Evolutionary conservation across 1,140 invertebrate species (phyloP).

Genomic region (Dendroctonus valens): DNA sequence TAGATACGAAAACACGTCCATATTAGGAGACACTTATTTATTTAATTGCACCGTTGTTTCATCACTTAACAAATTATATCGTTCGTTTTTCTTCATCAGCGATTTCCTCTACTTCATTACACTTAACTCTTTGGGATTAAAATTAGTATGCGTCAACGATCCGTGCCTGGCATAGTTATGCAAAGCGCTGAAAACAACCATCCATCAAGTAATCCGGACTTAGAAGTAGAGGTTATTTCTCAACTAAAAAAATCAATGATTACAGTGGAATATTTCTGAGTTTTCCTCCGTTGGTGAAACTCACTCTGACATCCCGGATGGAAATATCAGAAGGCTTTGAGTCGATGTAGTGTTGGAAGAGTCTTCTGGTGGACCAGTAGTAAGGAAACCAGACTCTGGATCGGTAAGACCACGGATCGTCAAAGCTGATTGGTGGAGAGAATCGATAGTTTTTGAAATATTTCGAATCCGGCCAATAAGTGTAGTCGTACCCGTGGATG

Average conservation of each 20-base stretch:
- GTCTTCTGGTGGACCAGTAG: constrained; percentile 36
- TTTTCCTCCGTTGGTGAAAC: not conserved
- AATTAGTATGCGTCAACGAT: constrained; percentile 24
- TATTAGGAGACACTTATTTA: constrained; percentile 12
- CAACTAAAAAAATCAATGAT: constrained; percentile 28
- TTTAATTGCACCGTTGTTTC: constrained; percentile 13
- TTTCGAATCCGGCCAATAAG: constrained; percentile 38
- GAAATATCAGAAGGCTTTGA: constrained; percentile 33
- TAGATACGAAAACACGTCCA: not conserved
- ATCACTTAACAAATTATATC: constrained; percentile 28
- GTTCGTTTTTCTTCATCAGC: constrained; percentile 18
- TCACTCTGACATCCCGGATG: constrained; percentile 34
- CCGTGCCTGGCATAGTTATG: constrained; percentile 9
- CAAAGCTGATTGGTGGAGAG: constrained; percentile 31
- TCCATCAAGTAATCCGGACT: not conserved
- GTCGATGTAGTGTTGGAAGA: constrained; percentile 37
- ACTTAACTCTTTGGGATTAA: constrained; percentile 9
- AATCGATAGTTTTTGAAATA: constrained; percentile 39
- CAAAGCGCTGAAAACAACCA: not conserved
- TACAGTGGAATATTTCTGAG: not conserved
- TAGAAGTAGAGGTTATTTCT: constrained; percentile 36
- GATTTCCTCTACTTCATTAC: constrained; percentile 15
- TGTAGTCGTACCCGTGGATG: constrained; percentile 37
- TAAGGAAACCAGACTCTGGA: constrained; percentile 38
- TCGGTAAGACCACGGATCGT: constrained; percentile 33